Conservation (phyloP, 2,888 invertebrate genomes). For the Cataglyphis altisquamis region DNA sequence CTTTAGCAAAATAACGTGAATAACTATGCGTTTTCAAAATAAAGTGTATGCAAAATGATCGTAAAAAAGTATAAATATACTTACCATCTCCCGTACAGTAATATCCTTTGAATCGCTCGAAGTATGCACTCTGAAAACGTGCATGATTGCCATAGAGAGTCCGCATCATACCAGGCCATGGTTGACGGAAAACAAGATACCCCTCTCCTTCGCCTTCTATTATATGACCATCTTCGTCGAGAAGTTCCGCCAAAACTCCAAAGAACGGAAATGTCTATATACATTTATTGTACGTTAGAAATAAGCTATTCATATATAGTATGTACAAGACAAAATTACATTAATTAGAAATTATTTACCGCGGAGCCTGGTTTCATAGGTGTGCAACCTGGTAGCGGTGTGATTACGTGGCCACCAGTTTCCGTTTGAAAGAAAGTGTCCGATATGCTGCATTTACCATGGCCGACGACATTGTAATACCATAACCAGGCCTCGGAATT, state of each 20-base stretch:
- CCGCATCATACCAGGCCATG: conserved; percentile 99
- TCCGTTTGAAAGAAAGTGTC: conserved; percentile 99
- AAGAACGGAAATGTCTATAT: conserved; percentile 97
- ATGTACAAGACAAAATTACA: not conserved
- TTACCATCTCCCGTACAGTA: conserved; percentile 99
- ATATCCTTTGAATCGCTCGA: conserved; percentile 98
- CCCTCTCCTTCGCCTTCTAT: conserved; percentile 97
- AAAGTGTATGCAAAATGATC: not conserved
- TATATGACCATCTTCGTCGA: conserved; percentile 95
- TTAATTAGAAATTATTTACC: conserved; percentile 88
- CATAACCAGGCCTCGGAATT: conserved; percentile 99
- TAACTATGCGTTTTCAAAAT: not conserved
- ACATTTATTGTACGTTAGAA: conserved; percentile 53
- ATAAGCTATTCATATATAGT: not conserved
- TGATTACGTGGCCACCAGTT: conserved; percentile 98
- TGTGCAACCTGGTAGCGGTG: conserved; percentile 97
- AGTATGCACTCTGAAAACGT: conserved; percentile 96
- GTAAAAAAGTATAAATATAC: conserved; percentile 64
- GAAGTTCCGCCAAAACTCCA: conserved; percentile 95
- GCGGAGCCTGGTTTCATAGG: conserved; percentile 99
- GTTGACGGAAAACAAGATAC: conserved; percentile 96
- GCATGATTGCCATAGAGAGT: conserved; percentile 96
- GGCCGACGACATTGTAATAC: conserved; percentile 95
- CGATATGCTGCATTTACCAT: conserved; percentile 95
- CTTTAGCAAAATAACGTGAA: conserved; percentile 62